Conservation (phyloP, 2,888 invertebrate species). For the Amphipyra berbera region DNA sequence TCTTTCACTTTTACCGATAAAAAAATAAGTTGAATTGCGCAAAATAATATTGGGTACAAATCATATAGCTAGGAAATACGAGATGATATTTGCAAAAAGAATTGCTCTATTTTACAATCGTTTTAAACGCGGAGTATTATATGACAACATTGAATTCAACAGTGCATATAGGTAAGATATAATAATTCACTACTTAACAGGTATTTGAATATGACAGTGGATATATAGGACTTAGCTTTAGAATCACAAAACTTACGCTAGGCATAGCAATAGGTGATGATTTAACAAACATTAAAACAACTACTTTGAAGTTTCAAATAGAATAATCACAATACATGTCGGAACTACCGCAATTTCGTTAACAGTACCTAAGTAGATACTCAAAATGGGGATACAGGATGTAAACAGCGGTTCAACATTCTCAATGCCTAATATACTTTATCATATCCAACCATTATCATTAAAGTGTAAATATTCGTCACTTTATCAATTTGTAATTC, state of each 20-base stretch:
- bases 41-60: constrained; percentile 44
- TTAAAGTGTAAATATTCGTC: constrained; percentile 65
- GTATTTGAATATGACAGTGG: constrained; percentile 73
- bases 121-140: constrained; percentile 58
- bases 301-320: constrained; percentile 78
- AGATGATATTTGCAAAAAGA: constrained; percentile 39
- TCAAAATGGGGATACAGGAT: constrained; percentile 37
- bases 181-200: constrained; percentile 67
- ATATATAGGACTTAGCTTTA: constrained; percentile 82
- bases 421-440: constrained; percentile 54
- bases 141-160: constrained; percentile 69
- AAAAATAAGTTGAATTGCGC: constrained; percentile 48
- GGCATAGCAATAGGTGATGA: constrained; percentile 73
- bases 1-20: constrained; percentile 56
- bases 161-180: constrained; percentile 65
- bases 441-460: constrained; percentile 62
- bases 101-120: constrained; percentile 43
- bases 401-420: constrained; percentile 51
- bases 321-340: constrained; percentile 62
- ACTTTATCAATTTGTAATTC: constrained; percentile 58
- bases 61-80: constrained; percentile 36
- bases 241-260: constrained; percentile 81
- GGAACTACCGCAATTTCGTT: constrained; percentile 62
- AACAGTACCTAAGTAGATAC: constrained; percentile 52
- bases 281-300: constrained; percentile 74